These are phyloP conservation scores for Tenebrio molitor DNA, from an alignment of 1,140 invertebrate genomes.

Conservation along the genomic window DNA sequence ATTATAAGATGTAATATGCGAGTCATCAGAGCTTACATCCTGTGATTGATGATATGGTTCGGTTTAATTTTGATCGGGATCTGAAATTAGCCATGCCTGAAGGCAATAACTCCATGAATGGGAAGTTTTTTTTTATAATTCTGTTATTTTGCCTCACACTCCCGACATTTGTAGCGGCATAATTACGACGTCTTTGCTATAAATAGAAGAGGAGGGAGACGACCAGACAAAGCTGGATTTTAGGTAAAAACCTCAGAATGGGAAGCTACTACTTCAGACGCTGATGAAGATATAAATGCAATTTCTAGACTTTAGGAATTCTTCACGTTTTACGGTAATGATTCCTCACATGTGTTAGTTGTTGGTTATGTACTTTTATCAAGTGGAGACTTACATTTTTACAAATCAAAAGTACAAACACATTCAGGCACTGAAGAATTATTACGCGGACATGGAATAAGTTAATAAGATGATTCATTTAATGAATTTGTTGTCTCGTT, in stretches of 20 bases:
- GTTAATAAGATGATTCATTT: conserved; percentile 9
- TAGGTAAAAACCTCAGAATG: conserved; percentile 44
- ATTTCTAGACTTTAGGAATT: conserved; percentile 47
- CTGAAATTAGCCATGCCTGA: conserved; percentile 52
- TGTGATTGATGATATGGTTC: conserved; percentile 52
- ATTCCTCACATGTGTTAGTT: neutral
- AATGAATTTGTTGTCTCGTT: conserved; percentile 21
- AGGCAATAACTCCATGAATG: conserved; percentile 47
- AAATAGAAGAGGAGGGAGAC: conserved; percentile 27
- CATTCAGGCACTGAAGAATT: no score
- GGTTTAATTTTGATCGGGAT: conserved; percentile 49
- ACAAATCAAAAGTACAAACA: no score
- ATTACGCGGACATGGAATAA: no score
- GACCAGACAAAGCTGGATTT: conserved; percentile 25
- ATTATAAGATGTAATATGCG: conserved; percentile 42
- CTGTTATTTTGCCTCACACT: conserved; percentile 43
- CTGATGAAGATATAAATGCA: conserved; percentile 47
- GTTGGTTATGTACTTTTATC: conserved; percentile 6
- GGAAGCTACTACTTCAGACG: conserved; percentile 33
- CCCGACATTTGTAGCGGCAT: conserved; percentile 4
- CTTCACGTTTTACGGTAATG: conserved; percentile 48
- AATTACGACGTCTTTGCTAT: conserved; percentile 28
- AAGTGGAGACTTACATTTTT: neutral
- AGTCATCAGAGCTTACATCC: conserved; percentile 53
- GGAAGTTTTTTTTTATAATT: conserved; percentile 44